Evolutionary conservation across 2,797 vertebrate species (phyloP), one percentile per base, ranked within the genome.

Genomic region (Halcyon chelicuti): DNA sequence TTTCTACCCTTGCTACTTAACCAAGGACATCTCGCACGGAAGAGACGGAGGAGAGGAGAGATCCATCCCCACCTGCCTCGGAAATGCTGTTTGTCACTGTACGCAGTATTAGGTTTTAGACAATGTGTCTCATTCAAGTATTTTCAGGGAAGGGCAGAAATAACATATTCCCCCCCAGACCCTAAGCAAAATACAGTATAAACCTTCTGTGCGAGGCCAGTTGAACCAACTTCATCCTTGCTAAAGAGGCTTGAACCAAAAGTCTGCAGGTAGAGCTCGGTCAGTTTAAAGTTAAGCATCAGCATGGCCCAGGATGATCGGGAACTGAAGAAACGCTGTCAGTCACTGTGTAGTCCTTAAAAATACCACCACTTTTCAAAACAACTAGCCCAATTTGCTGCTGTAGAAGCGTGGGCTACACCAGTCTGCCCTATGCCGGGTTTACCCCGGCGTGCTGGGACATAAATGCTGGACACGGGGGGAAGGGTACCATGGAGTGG

Each of bases 81-180:
- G 75, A 83, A 94, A 95, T 70, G 93, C 71, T 93, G 70, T 71
- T 95, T 96, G 95, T 86, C 97, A 95, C 97, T 89, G 95, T 90
- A 93, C 74, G 91, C 97, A 97, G 96, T 96, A 96, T 96, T 97
- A 62, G 51, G 88, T 35, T 74, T 82, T 49, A 97, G 98, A 98
- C 98, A 98, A 97, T 58, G 98, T 98, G 98, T 98, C 98, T 97
- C 92, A 96, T 98, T 98, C 98, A 98, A 98, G 98, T 98, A 98
- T 98, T 97, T 96, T 94, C 97, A 97, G 97, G 97, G 97, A 98
- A 98, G 97, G 98, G 97, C 96, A 98, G 97, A 98, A 98, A 96
- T 96, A 97, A 98, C 97, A 97, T 96, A 97, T 96, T 96, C 95
- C 97, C 86, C 97, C 97, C 97, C 96, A 95, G 78, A 89, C 97